These are phyloP conservation scores for Lycorma delicatula DNA, from an alignment of 1,140 invertebrate genomes.

Conservation along the genomic window DNA sequence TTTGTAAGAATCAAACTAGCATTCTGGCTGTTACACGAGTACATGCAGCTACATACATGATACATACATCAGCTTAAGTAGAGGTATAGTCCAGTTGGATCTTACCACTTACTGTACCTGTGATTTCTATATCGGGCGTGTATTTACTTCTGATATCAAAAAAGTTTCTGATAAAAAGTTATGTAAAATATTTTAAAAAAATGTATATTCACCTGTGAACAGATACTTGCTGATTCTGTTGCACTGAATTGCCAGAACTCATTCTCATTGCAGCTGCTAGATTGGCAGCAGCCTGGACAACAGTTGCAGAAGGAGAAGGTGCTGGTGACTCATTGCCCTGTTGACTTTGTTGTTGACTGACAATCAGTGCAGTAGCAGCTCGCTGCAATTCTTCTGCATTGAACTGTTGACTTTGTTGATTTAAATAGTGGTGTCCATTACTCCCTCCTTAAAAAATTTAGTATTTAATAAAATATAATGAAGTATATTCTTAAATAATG, in stretches of 20 bases:
- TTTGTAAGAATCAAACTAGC: no score
- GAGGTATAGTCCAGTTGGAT: no score
- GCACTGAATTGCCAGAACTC: conserved; percentile 34
- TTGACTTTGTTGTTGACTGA: conserved; percentile 37
- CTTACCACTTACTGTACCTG: no score
- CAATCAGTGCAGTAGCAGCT: conserved; percentile 63
- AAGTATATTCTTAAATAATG: no score
- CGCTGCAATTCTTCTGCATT: conserved; percentile 60
- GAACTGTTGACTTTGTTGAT: conserved; percentile 48
- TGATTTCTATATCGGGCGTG: no score
- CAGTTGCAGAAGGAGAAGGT: conserved; percentile 34
- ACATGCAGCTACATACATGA: no score
- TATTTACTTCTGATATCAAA: no score
- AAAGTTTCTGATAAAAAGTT: no score
- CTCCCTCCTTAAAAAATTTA: conserved; percentile 18
- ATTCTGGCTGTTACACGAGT: no score
- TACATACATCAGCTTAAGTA: no score
- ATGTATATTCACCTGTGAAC: conserved; percentile 28
- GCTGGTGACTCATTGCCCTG: conserved; percentile 19
- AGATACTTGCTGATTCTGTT: conserved; percentile 26
- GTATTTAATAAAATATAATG: no score
- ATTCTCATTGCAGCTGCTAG: conserved; percentile 72
- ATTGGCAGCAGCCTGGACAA: conserved; percentile 63
- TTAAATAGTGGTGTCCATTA: conserved; percentile 28
- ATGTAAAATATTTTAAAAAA: background rate